A percentile compares a stretch with the other conserved stretches of the same genome.
Evolutionary conservation across 2,888 invertebrate species (phyloP).

Genomic region (Andrena dorsata): DNA sequence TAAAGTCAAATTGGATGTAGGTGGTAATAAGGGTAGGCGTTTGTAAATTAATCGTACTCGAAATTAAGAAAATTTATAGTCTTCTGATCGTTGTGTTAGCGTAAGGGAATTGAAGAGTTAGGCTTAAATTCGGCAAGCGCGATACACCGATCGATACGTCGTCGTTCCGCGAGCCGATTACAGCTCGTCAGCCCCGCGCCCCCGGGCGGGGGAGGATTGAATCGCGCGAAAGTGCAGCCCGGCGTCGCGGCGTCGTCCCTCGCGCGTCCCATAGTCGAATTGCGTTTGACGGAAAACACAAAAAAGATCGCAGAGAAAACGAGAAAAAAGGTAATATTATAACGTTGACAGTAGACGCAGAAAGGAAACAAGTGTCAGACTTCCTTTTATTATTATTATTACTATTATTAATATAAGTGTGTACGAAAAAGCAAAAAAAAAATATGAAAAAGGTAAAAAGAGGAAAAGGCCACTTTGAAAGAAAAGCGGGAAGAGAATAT

Average conservation of each 20-base stretch:
- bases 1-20: neutral
- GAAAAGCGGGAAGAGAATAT: conserved; percentile 64
- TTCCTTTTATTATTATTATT: conserved; percentile 49
- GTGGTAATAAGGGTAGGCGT: neutral
- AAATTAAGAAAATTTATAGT: neutral
- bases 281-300: conserved; percentile 38
- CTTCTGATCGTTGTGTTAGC: conserved; percentile 27
- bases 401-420: conserved; percentile 34
- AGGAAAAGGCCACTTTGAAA: conserved; percentile 52
- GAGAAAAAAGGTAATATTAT: conserved; percentile 20
- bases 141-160: conserved; percentile 11
- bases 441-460: conserved; percentile 34
- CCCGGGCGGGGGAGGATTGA: neutral
- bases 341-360: conserved; percentile 37
- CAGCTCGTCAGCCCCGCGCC: neutral
- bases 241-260: conserved; percentile 51
- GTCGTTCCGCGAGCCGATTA: neutral
- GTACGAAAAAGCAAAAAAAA: conserved; percentile 28
- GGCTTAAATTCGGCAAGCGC: conserved; percentile 23
- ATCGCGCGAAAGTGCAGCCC: neutral
- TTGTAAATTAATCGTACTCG: conserved; percentile 20
- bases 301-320: conserved; percentile 31
- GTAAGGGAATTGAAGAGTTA: conserved; percentile 40
- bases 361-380: conserved; percentile 35
- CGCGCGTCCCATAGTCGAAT: conserved; percentile 61